phyloP scores from a whole-genome alignment of 2,888 invertebrate species.

The Malthinus seriepunctatus region DNA sequence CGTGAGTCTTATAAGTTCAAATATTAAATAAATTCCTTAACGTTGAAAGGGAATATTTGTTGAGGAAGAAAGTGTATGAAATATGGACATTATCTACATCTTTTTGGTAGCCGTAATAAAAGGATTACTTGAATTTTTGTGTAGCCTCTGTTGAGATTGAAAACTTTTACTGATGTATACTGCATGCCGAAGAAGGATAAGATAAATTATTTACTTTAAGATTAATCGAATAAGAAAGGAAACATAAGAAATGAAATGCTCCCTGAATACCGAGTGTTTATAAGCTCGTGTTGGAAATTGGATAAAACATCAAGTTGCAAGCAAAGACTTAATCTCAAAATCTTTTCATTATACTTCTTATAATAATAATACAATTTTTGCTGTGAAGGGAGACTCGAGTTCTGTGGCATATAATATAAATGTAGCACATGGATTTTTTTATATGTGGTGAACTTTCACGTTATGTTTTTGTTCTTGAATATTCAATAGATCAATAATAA shows the following conservation, averaged over 20 bases:
- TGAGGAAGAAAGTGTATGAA: constrained; percentile 9
- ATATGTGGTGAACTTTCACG: too few relatives aligned
- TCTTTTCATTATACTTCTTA: too few relatives aligned
- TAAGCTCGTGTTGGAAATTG: too few relatives aligned
- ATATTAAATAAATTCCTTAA: constrained; percentile 13
- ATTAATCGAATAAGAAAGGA: constrained; percentile 7
- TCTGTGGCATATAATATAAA: too few relatives aligned
- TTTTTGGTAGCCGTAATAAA: background rate
- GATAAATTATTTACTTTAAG: constrained; percentile 20
- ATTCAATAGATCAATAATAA: too few relatives aligned
- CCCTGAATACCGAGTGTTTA: constrained; percentile 9
- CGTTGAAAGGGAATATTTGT: constrained; percentile 4
- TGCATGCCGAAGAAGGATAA: constrained; percentile 2
- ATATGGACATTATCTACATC: constrained; percentile 4
- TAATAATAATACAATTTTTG: too few relatives aligned
- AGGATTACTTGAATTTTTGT: constrained; percentile 8
- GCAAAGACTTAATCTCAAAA: too few relatives aligned
- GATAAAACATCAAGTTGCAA: too few relatives aligned
- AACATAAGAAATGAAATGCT: constrained; percentile 10
- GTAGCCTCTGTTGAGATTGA: constrained; percentile 8
- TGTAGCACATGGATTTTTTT: too few relatives aligned
- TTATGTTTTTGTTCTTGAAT: too few relatives aligned
- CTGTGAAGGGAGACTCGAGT: too few relatives aligned
- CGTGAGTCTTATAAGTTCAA: constrained; percentile 12
- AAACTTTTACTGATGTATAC: constrained; percentile 2